Evolutionary conservation across 2,797 vertebrate genomes (phyloP).

Genomic region (Brachyrhaphis roseni): DNA sequence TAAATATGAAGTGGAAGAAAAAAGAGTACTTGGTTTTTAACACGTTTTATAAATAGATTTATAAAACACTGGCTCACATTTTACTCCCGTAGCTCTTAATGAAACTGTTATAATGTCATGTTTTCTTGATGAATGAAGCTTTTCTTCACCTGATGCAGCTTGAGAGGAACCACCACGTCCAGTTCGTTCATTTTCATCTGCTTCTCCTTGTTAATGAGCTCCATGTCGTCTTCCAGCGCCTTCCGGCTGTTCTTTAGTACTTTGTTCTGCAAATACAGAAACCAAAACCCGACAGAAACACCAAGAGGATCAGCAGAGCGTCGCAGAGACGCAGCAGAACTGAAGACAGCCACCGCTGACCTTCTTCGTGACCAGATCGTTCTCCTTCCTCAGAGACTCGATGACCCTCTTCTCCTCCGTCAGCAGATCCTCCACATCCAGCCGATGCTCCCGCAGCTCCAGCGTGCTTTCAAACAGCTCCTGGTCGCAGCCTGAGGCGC

Average conservation of each 20-base stretch:
- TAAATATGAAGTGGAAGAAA: too few relatives aligned
- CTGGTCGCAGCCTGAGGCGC: constrained; percentile 82
- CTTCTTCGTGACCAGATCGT: constrained; percentile 82
- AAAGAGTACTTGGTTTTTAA: too few relatives aligned
- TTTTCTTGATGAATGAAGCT: too few relatives aligned
- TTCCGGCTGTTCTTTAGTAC: constrained; percentile 72
- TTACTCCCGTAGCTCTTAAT: too few relatives aligned
- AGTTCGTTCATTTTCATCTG: constrained; percentile 90
- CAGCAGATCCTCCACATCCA: constrained; percentile 86
- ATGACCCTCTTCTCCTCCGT: constrained; percentile 81
- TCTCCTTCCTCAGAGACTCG: constrained; percentile 84
- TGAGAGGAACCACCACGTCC: constrained; percentile 87
- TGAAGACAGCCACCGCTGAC: constrained; percentile 62
- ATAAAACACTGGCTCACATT: too few relatives aligned
- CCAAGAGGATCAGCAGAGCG: background rate
- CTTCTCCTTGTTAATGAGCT: constrained; percentile 90
- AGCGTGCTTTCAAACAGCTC: constrained; percentile 84
- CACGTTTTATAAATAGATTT: too few relatives aligned
- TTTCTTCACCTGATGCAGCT: constrained; percentile 86
- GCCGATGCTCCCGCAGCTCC: constrained; percentile 82
- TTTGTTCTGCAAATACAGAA: constrained; percentile 80
- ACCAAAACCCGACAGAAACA: background rate
- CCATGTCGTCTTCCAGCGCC: constrained; percentile 80
- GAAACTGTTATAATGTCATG: too few relatives aligned
- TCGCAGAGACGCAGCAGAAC: background rate